Evolutionary conservation across 2,888 invertebrate species (phyloP).

Genomic region (Deilephila elpenor): DNA sequence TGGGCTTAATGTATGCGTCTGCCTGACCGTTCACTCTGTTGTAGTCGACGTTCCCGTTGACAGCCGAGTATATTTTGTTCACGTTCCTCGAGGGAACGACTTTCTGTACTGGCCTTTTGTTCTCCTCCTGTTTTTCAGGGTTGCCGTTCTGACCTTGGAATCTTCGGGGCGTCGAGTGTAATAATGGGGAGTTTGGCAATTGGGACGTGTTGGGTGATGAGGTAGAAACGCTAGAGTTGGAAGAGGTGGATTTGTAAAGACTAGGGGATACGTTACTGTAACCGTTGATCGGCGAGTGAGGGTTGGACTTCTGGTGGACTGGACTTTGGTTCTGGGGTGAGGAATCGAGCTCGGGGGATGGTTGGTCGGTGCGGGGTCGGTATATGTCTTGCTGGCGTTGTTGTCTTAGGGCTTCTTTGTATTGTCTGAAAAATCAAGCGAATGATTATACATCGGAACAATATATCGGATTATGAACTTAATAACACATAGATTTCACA

Average conservation of each 20-base stretch:
- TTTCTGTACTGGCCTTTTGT: slow-evolving; percentile 90
- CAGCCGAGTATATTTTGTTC: slow-evolving; percentile 80
- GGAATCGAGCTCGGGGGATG: slow-evolving; percentile 83
- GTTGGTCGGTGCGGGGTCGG: slow-evolving; percentile 86
- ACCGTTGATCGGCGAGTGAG: slow-evolving; percentile 82
- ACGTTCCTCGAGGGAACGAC: slow-evolving; percentile 91
- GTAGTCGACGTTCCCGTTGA: slow-evolving; percentile 75
- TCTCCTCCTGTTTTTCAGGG: slow-evolving; percentile 73
- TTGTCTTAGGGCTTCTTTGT: slow-evolving; percentile 94
- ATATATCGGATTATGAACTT: slow-evolving; percentile 30
- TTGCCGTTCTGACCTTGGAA: slow-evolving; percentile 72
- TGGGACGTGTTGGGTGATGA: slow-evolving; percentile 66
- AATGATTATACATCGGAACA: slow-evolving; percentile 30
- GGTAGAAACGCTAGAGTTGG: slow-evolving; percentile 60
- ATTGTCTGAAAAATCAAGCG: slow-evolving; percentile 86
- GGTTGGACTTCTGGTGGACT: slow-evolving; percentile 70
- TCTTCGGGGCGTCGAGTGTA: slow-evolving; percentile 80
- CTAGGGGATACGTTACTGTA: slow-evolving; percentile 84
- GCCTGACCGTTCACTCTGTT: slow-evolving; percentile 65
- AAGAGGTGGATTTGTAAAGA: slow-evolving; percentile 69
- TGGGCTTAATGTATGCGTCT: slow-evolving; percentile 86
- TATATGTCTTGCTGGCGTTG: slow-evolving; percentile 93
- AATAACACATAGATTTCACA: slow-evolving; percentile 19
- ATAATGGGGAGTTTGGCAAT: slow-evolving; percentile 76
- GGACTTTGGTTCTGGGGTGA: slow-evolving; percentile 82